Evolutionary conservation across 2,888 invertebrate genomes (phyloP), one percentile per base, ranked within the genome.

Genomic region (Caenorhabditis sp.): DNA sequence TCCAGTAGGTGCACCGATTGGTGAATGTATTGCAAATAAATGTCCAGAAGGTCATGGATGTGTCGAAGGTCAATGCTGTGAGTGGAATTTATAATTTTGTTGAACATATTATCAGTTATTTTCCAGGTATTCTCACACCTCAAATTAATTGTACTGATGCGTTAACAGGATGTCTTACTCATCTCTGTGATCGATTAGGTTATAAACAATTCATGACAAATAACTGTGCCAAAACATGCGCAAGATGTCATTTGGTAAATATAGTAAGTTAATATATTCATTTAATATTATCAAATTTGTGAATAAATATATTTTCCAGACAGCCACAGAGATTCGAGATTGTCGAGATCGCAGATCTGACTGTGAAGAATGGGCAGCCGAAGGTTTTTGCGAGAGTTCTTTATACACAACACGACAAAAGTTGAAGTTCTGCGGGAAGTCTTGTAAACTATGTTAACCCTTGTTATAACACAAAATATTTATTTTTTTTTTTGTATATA

Each of bases 31-130:
- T 10, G 68, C 65, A 5, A 61, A 69, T 56, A 76, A 75, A 25
- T 84, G 84, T 56, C 84, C 84, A 8, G 81, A 81, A 58, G 77
- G 80, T 21, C 82, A 83, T 65, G 76, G 77, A 26, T 84, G 84
- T 67, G 77, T 80, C 25, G 78, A 83, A 56, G 73, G 72, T 10
- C 76, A 72, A 25, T 84, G 83, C 61, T 84, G 84, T 76, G 17
- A 43, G 43, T 43, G 36, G 36, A 36, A 36, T 10, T 36, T 10
- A 8, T 36, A 36, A 8, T 36, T 36, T 36, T 36, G 5, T 5
- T 36, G 36, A 8, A 8, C 5, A 36, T 31, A 31, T 31, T 31
- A 7, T 31, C 10, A 31, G n/a, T n/a, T n/a, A n/a, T 56, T 36
- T 57, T 73, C 7, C 20, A 78, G 76, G 81, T 59, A 80, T 80